A percentile compares a stretch with the other conserved stretches of the same genome.
Conservation (phyloP, 1,140 invertebrate genomes). For the Hydropsyche tenuis region DNA sequence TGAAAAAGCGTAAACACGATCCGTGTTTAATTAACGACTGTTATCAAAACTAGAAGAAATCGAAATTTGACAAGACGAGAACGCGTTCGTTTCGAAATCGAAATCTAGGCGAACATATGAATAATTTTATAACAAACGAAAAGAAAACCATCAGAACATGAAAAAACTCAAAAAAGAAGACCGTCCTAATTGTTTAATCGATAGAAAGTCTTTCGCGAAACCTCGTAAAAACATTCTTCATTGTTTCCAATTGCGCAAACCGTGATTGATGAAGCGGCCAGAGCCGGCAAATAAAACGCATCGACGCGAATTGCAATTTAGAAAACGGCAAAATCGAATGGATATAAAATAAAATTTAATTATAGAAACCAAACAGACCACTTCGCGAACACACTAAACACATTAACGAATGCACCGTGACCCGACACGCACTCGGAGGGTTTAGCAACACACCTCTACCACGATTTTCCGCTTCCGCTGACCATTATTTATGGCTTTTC, state of each 20-base stretch:
- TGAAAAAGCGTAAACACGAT: too few species aligned
- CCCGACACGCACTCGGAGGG: not conserved
- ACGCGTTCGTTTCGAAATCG: not conserved
- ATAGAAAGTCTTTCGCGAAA: conserved; percentile 5
- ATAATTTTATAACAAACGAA: conserved; percentile 10
- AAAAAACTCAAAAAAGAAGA: not conserved
- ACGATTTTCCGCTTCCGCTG: not conserved
- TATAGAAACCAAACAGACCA: too few species aligned
- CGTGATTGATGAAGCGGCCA: too few species aligned
- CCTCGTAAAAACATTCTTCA: not conserved
- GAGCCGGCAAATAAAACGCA: too few species aligned
- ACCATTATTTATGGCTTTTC: not conserved
- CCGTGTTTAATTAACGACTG: too few species aligned
- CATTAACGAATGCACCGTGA: not conserved
- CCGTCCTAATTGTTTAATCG: conserved; percentile 4
- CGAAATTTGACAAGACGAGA: not conserved
- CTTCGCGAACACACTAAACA: too few species aligned
- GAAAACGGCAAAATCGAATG: too few species aligned
- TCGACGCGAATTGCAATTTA: too few species aligned
- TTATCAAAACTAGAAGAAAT: not conserved
- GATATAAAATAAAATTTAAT: too few species aligned
- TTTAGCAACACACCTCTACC: not conserved
- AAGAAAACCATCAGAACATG: not conserved
- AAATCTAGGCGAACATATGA: conserved; percentile 10
- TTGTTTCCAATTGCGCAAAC: too few species aligned